Conservation (phyloP, 2,888 invertebrate genomes). For the Agrochola circellaris region DNA sequence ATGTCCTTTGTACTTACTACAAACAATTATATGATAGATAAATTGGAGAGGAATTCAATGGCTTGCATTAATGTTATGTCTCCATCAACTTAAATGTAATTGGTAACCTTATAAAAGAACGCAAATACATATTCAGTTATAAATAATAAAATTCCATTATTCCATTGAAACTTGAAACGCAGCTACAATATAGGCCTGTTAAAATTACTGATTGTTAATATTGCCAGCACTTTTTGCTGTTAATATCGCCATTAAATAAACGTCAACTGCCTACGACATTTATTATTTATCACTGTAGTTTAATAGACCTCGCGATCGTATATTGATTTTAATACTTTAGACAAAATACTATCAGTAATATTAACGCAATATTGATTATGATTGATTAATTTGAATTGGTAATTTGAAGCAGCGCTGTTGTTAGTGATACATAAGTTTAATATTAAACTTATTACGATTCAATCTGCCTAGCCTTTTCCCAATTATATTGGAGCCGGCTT, state of each 20-base stretch:
- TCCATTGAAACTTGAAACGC: slow-evolving; percentile 13
- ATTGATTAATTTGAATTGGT: slow-evolving; percentile 54
- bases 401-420: slow-evolving; percentile 18
- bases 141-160: background rate
- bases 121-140: background rate
- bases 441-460: background rate
- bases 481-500: too few relatives aligned
- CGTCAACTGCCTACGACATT: slow-evolving; percentile 3
- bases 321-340: slow-evolving; percentile 45
- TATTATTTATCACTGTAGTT: slow-evolving; percentile 35
- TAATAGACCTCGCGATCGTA: slow-evolving; percentile 38
- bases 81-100: background rate
- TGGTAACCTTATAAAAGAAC: background rate
- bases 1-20: background rate
- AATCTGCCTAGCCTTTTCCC: too few relatives aligned
- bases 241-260: slow-evolving; percentile 1
- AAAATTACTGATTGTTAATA: slow-evolving; percentile 32
- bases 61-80: background rate
- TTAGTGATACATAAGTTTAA: background rate
- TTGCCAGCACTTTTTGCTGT: slow-evolving; percentile 31
- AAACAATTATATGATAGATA: background rate
- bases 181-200: slow-evolving; percentile 3
- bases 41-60: background rate
- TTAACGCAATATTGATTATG: slow-evolving; percentile 11
- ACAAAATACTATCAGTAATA: slow-evolving; percentile 35